A percentile compares a stretch with the other conserved stretches of the same genome.
These are phyloP conservation scores for Sprattus sprattus DNA, from an alignment of 2,113 vertebrate species.

Conservation along the genomic window DNA sequence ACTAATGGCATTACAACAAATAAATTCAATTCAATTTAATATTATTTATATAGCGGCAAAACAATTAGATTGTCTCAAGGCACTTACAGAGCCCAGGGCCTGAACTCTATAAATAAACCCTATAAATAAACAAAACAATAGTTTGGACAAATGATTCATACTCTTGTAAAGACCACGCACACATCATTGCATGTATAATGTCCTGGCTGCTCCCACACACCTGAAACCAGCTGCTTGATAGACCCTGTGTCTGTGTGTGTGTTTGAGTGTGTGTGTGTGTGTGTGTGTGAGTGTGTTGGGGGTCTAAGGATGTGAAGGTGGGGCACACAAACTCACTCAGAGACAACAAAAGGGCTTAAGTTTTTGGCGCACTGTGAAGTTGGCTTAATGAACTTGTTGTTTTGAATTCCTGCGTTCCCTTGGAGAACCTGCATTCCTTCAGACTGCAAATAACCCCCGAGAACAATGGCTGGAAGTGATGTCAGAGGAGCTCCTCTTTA, in stretches of 20 bases:
- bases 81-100: too few species aligned
- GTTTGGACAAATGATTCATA: not conserved
- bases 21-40: too few species aligned
- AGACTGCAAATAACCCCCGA: slow-evolving; percentile 41
- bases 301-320: slow-evolving; percentile 44
- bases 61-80: too few species aligned
- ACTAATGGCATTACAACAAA: too few species aligned
- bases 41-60: too few species aligned
- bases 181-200: not conserved
- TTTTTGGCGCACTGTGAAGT: slow-evolving; percentile 23
- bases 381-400: slow-evolving; percentile 52
- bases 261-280: not conserved
- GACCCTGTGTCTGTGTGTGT: not conserved
- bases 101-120: too few species aligned
- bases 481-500: slow-evolving; percentile 47
- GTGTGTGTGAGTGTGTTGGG: not conserved
- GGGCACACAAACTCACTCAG: slow-evolving; percentile 41
- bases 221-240: not conserved
- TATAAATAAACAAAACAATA: not conserved
- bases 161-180: not conserved
- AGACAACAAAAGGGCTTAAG: slow-evolving; percentile 39
- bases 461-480: slow-evolving; percentile 53
- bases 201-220: not conserved
- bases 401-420: slow-evolving; percentile 48
- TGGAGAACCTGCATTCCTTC: slow-evolving; percentile 41